Conservation (phyloP, 2,113 vertebrate genomes). For the Percina caprodes region DNA sequence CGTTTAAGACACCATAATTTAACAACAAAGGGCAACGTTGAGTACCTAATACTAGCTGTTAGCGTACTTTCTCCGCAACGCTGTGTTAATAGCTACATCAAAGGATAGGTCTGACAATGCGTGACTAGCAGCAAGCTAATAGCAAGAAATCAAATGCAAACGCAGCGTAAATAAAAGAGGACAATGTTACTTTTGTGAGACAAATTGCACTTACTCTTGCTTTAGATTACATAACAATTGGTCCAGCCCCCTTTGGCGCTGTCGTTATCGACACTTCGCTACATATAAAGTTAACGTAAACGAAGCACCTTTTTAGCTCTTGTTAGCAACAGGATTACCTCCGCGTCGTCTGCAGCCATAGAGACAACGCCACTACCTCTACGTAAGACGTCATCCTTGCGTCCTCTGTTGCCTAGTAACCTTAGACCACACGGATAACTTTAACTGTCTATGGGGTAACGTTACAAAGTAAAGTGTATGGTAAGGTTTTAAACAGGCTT, state of each 20-base stretch:
- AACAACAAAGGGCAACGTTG: neutral
- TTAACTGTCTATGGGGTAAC: too few relatives aligned
- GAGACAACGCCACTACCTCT: conserved; percentile 65
- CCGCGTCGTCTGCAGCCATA: conserved; percentile 83
- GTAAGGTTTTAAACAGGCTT: conserved; percentile 9
- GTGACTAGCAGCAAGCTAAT: conserved; percentile 38
- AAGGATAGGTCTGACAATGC: too few relatives aligned
- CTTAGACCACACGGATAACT: neutral
- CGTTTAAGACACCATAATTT: neutral
- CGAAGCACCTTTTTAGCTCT: neutral
- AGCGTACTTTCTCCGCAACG: too few relatives aligned
- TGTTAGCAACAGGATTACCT: conserved; percentile 57
- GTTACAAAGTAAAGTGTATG: neutral
- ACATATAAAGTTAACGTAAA: neutral
- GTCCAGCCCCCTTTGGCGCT: accelerated
- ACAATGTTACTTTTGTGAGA: neutral
- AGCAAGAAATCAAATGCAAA: neutral
- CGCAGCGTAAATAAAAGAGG: neutral
- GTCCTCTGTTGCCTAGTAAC: conserved; percentile 65
- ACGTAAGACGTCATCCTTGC: conserved; percentile 57
- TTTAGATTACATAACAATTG: neutral
- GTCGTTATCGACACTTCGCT: neutral
- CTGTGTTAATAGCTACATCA: too few relatives aligned
- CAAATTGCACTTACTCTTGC: neutral
- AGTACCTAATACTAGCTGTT: neutral